Base-by-base conservation (phyloP, 1,140 invertebrate genomes). In the Drosophila pseudoananassae region DNA sequence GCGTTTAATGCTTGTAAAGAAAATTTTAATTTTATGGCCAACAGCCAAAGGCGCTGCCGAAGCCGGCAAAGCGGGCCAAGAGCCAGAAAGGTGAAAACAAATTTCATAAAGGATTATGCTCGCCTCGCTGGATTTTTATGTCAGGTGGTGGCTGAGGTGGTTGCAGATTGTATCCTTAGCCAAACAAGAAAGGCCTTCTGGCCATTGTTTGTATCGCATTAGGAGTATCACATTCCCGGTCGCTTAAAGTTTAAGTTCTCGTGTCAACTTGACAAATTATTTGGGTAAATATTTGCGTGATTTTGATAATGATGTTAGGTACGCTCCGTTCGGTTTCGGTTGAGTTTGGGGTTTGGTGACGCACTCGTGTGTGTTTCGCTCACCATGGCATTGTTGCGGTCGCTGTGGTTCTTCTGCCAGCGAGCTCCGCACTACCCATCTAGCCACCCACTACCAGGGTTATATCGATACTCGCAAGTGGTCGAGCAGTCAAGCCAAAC, bases 1-100 rank as follows among this genome's bases (percentile, higher is more conserved):
- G 88, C 84, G 75, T 90, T 88, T 88, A 90, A 90, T 90, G 88
- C 80, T 85, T 90, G 88, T 90, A 85, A 90, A 85, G 74, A 77
- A 43, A 84, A 90, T 90, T 90, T 90, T 88, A 90, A 90, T 84
- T 84, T 90, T 79, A 90, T 88, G 83, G 83, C 65, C 71, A 76
- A 73, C 61, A 71, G 78, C 80, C 82, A 83, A 88, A 68, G 59
- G 75, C 54, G 63, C 60, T 52, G 51, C 23, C 47, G 17, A 75
- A 20, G 20, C 20, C 20, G 20, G 20, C 20, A 20, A 53, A 49
- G 60, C 57, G 38, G 43, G 46, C 70, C 31, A 25, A 38, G 29
- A 70, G 61, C 51, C 74, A 76, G 47, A 71, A 76, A 58, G 59
- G 78, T 73, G 57, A 77, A 89, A 77, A 73, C 54, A 53, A 75